phyloP scores from a whole-genome alignment of 2,888 invertebrate species.

The Aporophyla lueneburgensis region DNA sequence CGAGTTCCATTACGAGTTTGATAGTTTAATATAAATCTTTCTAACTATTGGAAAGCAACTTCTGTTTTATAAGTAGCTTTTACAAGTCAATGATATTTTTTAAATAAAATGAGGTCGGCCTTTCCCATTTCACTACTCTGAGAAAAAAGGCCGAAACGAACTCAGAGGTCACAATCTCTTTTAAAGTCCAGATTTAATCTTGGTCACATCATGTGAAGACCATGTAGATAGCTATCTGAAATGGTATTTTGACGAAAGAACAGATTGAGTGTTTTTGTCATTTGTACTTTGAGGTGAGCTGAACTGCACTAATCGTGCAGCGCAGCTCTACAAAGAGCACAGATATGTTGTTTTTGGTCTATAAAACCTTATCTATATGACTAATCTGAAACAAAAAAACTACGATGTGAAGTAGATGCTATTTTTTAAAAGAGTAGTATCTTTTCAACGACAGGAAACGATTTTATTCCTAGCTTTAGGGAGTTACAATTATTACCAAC shows the following conservation, averaged over 20 bases:
- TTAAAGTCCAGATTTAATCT: too few relatives aligned
- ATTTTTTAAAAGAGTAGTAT: background rate
- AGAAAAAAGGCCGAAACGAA: too few relatives aligned
- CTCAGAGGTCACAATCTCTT: too few relatives aligned
- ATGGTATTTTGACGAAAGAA: too few relatives aligned
- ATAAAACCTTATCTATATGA: background rate
- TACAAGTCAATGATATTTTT: too few relatives aligned
- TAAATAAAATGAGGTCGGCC: too few relatives aligned
- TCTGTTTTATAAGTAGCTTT: background rate
- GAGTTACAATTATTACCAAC: background rate
- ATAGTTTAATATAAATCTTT: background rate
- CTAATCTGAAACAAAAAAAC: background rate
- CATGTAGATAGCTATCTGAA: too few relatives aligned
- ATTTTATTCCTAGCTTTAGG: background rate
- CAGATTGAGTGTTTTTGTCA: too few relatives aligned
- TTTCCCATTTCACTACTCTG: too few relatives aligned
- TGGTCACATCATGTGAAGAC: too few relatives aligned
- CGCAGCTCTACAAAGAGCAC: background rate
- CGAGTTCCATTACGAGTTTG: background rate
- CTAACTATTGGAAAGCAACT: background rate
- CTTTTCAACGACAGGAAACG: background rate
- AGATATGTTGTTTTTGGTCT: background rate
- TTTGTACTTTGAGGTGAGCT: too few relatives aligned
- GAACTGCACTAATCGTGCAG: too few relatives aligned
- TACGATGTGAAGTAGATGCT: background rate